These are phyloP conservation scores for Periplaneta americana DNA, from an alignment of 1,140 invertebrate species.

Conservation along the genomic window DNA sequence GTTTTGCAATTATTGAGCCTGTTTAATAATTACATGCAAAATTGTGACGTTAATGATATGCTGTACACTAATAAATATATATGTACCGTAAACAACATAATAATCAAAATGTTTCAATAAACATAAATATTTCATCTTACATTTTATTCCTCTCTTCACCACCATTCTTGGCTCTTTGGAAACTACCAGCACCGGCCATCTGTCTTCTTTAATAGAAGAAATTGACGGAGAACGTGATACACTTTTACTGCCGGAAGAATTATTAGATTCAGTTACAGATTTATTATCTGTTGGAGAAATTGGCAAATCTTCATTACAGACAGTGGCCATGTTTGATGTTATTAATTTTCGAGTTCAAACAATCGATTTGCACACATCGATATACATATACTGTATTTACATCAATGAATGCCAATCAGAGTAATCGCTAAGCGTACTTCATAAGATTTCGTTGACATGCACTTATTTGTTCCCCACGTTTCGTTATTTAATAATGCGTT, in stretches of 20 bases:
- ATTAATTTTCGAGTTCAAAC: neutral
- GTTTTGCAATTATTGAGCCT: too few species aligned
- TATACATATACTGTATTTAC: too few species aligned
- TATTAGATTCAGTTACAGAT: constrained; percentile 36
- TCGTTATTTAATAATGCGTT: too few species aligned
- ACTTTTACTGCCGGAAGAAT: constrained; percentile 40
- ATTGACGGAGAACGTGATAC: constrained; percentile 44
- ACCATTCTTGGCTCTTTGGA: constrained; percentile 37
- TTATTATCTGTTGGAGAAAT: constrained; percentile 44
- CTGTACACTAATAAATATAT: too few species aligned
- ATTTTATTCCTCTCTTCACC: neutral
- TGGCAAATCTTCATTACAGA: constrained; percentile 44
- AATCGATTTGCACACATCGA: neutral
- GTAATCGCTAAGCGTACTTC: too few species aligned
- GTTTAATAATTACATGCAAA: too few species aligned
- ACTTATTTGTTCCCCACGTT: too few species aligned
- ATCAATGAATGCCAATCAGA: too few species aligned
- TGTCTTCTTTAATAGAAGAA: constrained; percentile 46
- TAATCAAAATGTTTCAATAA: neutral
- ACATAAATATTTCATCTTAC: neutral
- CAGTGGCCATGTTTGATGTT: constrained; percentile 42
- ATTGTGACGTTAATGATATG: too few species aligned
- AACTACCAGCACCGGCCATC: constrained; percentile 46
- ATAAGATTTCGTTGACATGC: too few species aligned
- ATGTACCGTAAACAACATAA: too few species aligned